phyloP scores from a whole-genome alignment of 2,797 vertebrate genomes.

The Chrosomus eos region DNA sequence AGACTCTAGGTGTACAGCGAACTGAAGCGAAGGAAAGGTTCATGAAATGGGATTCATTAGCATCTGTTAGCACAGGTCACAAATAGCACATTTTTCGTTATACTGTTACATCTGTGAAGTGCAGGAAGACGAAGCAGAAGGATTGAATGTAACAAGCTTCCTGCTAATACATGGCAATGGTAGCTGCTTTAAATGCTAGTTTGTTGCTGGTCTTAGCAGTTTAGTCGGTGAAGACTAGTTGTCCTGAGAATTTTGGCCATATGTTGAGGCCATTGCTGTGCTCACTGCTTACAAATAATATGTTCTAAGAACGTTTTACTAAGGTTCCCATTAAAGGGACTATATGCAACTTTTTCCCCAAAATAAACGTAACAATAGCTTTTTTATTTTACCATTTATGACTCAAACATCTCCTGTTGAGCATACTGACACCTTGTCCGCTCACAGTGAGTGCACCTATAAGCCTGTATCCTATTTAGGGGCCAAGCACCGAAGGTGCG shows the following conservation, averaged over 20 bases:
- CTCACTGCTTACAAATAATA: not conserved
- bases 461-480: too few species aligned
- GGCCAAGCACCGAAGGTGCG: too few species aligned
- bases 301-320: not conserved
- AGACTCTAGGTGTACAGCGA: not conserved
- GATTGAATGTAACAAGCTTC: not conserved
- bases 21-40: conserved; percentile 21
- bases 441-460: too few species aligned
- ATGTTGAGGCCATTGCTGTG: not conserved
- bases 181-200: not conserved
- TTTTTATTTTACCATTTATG: too few species aligned
- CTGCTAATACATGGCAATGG: not conserved
- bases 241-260: not conserved
- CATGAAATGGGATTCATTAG: conserved; percentile 40
- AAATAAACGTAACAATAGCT: too few species aligned
- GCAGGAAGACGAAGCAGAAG: not conserved
- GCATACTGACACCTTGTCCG: too few species aligned
- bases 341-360: too few species aligned
- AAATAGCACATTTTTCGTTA: not conserved
- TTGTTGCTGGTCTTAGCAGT: not conserved
- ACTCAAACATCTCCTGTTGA: too few species aligned
- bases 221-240: not conserved
- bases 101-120: not conserved
- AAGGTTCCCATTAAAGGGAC: not conserved
- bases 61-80: conserved; percentile 17